Conservation (phyloP, 2,797 vertebrate genomes). For the Arvicola amphibius region DNA sequence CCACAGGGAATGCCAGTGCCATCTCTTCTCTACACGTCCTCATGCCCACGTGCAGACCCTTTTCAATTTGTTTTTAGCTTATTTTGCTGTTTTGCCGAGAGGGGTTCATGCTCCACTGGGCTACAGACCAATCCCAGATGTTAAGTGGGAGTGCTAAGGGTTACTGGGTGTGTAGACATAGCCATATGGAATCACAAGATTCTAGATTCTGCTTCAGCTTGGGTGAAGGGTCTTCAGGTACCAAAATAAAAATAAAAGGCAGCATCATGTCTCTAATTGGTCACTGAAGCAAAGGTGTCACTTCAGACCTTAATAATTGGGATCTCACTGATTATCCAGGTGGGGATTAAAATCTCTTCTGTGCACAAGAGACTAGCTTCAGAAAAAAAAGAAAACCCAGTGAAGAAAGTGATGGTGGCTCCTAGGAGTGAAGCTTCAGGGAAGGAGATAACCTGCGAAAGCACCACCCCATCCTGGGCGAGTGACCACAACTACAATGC, state of each 20-base stretch:
- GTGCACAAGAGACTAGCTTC: slow-evolving; percentile 87
- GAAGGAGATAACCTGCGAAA: slow-evolving; percentile 86
- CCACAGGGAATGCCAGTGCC: background rate
- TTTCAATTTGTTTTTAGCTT: background rate
- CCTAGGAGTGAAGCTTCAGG: slow-evolving; percentile 84
- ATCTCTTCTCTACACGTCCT: background rate
- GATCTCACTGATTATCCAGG: slow-evolving; percentile 84
- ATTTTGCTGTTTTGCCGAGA: background rate
- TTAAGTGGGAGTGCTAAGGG: background rate
- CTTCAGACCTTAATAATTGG: slow-evolving; percentile 64
- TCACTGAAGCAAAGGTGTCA: background rate
- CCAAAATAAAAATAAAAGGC: background rate
- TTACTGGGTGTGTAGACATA: accelerated
- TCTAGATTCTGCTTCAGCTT: background rate
- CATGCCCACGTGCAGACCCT: background rate
- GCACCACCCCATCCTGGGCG: slow-evolving; percentile 88
- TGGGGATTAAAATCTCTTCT: slow-evolving; percentile 80
- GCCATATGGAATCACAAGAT: background rate
- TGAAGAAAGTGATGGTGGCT: slow-evolving; percentile 85
- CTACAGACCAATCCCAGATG: too few species aligned
- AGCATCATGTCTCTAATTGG: accelerated
- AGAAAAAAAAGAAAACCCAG: slow-evolving; percentile 87
- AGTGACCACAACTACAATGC: slow-evolving; percentile 95
- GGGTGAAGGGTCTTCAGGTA: background rate
- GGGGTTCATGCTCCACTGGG: background rate